phyloP scores from a whole-genome alignment of 2,888 invertebrate species.

The Himalopsyche kuldschensis region DNA sequence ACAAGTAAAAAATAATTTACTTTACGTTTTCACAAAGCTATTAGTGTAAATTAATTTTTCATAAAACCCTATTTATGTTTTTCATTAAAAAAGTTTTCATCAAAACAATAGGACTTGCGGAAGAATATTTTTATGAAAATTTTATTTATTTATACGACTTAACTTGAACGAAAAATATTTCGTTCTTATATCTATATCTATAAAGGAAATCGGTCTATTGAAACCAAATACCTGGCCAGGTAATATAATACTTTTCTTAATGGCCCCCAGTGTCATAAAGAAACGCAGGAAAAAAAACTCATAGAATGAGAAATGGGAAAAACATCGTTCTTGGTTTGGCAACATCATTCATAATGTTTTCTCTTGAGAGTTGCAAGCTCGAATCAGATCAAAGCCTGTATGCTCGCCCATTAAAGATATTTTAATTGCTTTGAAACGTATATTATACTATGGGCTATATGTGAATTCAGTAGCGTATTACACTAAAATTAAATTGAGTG shows the following conservation, averaged over 20 bases:
- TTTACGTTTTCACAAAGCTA: too few species aligned
- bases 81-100: too few species aligned
- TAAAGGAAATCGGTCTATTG: neutral
- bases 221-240: neutral
- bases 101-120: too few species aligned
- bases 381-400: neutral
- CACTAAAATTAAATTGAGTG: too few species aligned
- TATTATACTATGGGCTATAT: neutral
- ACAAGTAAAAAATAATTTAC: too few species aligned
- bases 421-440: neutral
- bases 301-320: neutral
- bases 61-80: too few species aligned
- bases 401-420: neutral
- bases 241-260: neutral
- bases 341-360: neutral
- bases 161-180: too few species aligned
- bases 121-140: too few species aligned
- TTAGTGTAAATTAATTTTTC: too few species aligned
- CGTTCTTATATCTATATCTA: too few species aligned
- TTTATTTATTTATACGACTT: too few species aligned
- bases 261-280: neutral
- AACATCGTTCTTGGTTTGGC: neutral
- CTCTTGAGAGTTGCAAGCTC: neutral
- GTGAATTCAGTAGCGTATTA: too few species aligned
- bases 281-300: neutral